Evolutionary conservation across 2,797 vertebrate species (phyloP).

Genomic region (Xerus rutilus): DNA sequence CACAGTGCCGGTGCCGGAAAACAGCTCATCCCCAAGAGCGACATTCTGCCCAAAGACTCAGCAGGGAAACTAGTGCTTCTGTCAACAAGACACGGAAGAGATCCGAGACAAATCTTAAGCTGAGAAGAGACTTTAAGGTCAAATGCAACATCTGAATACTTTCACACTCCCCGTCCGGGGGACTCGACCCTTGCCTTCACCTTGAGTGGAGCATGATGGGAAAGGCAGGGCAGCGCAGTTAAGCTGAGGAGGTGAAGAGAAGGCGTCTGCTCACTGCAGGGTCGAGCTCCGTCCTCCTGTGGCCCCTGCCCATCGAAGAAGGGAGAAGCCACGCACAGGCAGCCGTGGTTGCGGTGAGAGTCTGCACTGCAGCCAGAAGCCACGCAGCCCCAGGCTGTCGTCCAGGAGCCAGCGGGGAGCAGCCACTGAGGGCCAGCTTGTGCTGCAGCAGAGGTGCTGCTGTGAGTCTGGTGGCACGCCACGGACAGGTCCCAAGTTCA

Average conservation of each 20-base stretch:
- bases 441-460: not conserved
- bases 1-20: rapidly evolving
- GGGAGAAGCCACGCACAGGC: not conserved
- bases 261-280: not conserved
- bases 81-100: not conserved
- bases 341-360: not conserved
- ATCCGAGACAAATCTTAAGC: not conserved
- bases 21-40: not conserved
- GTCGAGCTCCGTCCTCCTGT: not conserved
- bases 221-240: not conserved
- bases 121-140: not conserved
- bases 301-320: not conserved
- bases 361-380: not conserved
- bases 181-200: not conserved
- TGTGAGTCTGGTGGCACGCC: not conserved
- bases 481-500: not conserved
- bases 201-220: not conserved
- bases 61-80: not conserved
- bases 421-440: not conserved
- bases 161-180: rapidly evolving
- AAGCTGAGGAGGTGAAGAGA: not conserved
- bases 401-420: not conserved
- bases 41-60: not conserved
- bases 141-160: not conserved
- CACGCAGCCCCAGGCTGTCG: not conserved